Evolutionary conservation across 2,113 vertebrate species (phyloP).

Genomic region (Microcebus jonahi): DNA sequence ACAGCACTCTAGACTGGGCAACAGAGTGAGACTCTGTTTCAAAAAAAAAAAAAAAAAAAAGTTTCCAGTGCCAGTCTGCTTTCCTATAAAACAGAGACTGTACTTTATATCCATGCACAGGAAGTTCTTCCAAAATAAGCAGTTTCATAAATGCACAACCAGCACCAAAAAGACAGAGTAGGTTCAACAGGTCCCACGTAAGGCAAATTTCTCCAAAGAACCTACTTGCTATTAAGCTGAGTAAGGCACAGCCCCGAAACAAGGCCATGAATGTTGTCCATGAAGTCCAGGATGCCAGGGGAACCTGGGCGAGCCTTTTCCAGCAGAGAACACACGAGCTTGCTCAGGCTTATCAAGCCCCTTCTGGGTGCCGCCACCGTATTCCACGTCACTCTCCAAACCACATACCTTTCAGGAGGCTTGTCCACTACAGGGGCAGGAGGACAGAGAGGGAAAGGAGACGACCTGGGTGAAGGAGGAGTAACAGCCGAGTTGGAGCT

Average conservation of each 20-base stretch:
- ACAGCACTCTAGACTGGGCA: no score
- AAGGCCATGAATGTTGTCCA: background rate
- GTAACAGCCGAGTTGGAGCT: conserved; percentile 54
- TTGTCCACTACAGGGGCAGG: conserved; percentile 72
- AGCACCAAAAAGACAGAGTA: background rate
- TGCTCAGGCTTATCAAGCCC: no score
- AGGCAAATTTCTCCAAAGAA: background rate
- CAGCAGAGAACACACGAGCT: background rate
- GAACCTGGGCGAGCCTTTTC: background rate
- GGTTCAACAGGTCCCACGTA: background rate
- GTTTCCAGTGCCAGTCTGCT: background rate
- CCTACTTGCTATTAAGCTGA: background rate
- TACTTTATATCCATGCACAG: background rate
- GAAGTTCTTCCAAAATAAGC: background rate
- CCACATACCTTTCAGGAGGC: conserved; percentile 80
- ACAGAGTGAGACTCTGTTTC: no score
- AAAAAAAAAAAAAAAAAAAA: no score
- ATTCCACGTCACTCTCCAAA: background rate
- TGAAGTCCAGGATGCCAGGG: accelerated
- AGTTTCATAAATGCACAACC: background rate
- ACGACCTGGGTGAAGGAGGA: conserved; percentile 5
- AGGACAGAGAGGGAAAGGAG: conserved; percentile 65
- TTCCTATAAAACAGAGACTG: background rate
- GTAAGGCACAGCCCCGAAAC: background rate
- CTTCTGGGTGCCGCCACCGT: accelerated